Percentiles rank a stretch among this genome's conserved stretches.
Evolutionary conservation across 2,888 invertebrate genomes (phyloP).

Genomic region (Brachypterus glaber): DNA sequence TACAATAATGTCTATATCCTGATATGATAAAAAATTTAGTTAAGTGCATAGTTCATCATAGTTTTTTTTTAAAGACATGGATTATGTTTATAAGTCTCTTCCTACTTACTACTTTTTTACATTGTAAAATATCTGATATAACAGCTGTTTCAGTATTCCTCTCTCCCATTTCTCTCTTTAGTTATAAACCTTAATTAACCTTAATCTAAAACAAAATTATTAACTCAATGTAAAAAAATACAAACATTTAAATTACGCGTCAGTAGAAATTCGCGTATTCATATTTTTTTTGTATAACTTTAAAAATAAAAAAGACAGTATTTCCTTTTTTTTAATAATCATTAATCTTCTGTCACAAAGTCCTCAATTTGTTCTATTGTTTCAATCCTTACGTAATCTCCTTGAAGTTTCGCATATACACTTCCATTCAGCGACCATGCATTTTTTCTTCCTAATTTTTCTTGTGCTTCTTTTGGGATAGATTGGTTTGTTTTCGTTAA

Average conservation of each 20-base stretch:
- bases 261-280: background rate
- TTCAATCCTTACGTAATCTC: background rate
- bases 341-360: background rate
- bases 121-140: background rate
- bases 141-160: background rate
- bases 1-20: conserved; percentile 1
- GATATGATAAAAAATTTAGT: too few relatives aligned
- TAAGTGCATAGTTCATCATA: conserved; percentile 1
- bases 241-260: background rate
- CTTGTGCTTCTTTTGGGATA: background rate
- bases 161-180: background rate
- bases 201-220: background rate
- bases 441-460: background rate
- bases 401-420: background rate
- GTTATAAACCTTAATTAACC: background rate
- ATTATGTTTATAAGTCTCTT: background rate
- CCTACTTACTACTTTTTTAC: background rate
- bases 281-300: background rate
- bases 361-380: background rate
- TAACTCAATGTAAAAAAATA: background rate
- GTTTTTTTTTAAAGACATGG: background rate
- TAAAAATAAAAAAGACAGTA: background rate
- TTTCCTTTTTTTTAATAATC: background rate
- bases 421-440: background rate
- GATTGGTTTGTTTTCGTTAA: conserved; percentile 1